Base-by-base conservation (phyloP, 2,888 invertebrate species). In the Abrostola triplasia region DNA sequence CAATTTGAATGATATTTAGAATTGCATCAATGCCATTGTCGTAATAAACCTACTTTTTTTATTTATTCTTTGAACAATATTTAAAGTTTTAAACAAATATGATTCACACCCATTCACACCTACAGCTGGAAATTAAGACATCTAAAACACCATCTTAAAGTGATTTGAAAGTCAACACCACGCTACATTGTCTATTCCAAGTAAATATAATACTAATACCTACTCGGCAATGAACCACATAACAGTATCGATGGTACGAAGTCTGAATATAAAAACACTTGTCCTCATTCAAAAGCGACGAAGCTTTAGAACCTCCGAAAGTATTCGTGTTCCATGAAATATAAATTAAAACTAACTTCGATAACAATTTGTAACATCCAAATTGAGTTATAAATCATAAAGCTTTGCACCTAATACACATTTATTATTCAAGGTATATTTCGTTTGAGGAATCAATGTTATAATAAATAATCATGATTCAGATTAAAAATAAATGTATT, bases 151-250 rank as follows among this genome's bases (percentile, higher is more conserved):
- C n/a, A n/a, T n/a, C n/a, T n/a, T n/a, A n/a, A 76, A 42, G 54
- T 70, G 54, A 54, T 71, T 57, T 55, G 50, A 57, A 57, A 75
- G 50, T 59, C 53, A 44, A 36, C 35, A 57, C 53, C 47, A 57
- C 44, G 58, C 59, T 35, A 54, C 51, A 64, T 75, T 70, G 64
- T 57, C 49, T 52, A 59, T 44, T 58, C 40, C 48, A 55, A 36
- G 44, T 48, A 44, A 7, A 41, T 53, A n/a, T 44, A 64, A n/a
- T 12, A n/a, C n/a, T n/a, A 44, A 12, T 8, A 13, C 13, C 13
- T 12, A 71, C 70, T 71, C 57, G 76, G 71, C 71, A 75, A 70
- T 75, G 76, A 64, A 64, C 54, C 42, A 50, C 54, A 57, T 71
- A 76, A 71, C 76, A 51, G 65, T 64, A 57, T 54, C 76, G 36